Base-by-base conservation (phyloP, 2,888 invertebrate species). In the Amiota minor region DNA sequence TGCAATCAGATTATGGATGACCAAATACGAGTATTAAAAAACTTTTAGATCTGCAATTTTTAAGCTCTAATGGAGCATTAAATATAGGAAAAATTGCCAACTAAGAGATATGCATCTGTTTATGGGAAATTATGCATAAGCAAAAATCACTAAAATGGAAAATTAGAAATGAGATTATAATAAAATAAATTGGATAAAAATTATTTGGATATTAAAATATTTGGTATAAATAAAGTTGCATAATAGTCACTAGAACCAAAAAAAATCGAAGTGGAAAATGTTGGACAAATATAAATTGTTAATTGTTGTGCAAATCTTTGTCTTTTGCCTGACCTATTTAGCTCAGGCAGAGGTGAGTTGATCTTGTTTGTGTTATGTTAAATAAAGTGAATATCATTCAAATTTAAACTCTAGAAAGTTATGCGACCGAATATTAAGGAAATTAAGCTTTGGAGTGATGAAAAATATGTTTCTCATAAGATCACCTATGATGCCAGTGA, bases 361-460 rank as follows among this genome's bases (percentile, higher is more conserved):
- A 16, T 20, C 8, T 9, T 16, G 18, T 18, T 12, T 53, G 14
- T 12, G 62, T 14, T 16, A 16, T 9, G 47, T 8, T 11, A 59
- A n/a, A 23, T 4, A 12, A 14, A 53, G 9, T 64, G 3, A 35
- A 45, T 1, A 53, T 1, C 16, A 46, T 67, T 49, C 20, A 55
- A 69, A 35, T 3, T 45, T 23, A 62, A 53, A 64, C 6, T 0
- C 67, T 35, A 89, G 89, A 89, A 88, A 89, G 81, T 88, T 71
- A 76, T 89, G 77, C 84, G 88, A 2, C 88, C 89, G 49, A 87
- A 85, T 74, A 84, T 88, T 47, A 88, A 87, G 50, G 86, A 86
- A 0, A 76, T 82, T 2, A 85, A 85, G 16, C n/a, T 85, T 0
- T 89, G 89, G 89, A 87, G 85, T 73, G 89, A 89, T 35, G 87